Evolutionary conservation across 2,797 vertebrate genomes (phyloP).

Genomic region (Nasua narica): DNA sequence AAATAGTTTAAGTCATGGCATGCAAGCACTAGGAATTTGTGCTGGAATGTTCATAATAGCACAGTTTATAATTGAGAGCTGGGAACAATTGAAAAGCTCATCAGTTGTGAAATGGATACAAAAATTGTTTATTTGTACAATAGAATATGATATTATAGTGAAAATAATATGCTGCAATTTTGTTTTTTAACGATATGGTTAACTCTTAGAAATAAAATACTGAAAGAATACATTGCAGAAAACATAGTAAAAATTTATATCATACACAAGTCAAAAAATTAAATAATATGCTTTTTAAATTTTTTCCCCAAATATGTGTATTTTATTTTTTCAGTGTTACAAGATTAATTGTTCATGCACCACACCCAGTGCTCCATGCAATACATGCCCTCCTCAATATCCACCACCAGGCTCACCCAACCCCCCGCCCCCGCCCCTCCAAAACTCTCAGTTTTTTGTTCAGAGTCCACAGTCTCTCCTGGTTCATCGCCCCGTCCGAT

Average conservation of each 20-base stretch:
- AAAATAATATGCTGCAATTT: background rate
- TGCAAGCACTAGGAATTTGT: background rate
- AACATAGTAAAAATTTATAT: background rate
- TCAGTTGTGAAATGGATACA: background rate
- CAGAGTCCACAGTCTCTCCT: no score
- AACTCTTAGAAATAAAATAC: background rate
- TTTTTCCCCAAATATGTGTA: no score
- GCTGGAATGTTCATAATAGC: background rate
- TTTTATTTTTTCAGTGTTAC: no score
- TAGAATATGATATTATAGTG: background rate
- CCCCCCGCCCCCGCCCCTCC: no score
- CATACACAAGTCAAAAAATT: background rate
- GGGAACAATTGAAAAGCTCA: background rate
- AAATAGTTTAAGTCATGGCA: background rate
- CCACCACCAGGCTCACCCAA: no score
- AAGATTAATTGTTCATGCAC: no score
- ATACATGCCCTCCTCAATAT: no score
- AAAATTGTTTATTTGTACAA: background rate
- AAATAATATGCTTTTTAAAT: no score
- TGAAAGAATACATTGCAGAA: background rate
- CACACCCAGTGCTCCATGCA: no score
- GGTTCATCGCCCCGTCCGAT: no score
- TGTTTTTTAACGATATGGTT: background rate
- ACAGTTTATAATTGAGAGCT: background rate
- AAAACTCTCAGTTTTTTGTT: no score